Evolutionary conservation across 2,888 invertebrate species (phyloP), one percentile per base, ranked within the genome.

Genomic region (Taphrorychus bicolor): DNA sequence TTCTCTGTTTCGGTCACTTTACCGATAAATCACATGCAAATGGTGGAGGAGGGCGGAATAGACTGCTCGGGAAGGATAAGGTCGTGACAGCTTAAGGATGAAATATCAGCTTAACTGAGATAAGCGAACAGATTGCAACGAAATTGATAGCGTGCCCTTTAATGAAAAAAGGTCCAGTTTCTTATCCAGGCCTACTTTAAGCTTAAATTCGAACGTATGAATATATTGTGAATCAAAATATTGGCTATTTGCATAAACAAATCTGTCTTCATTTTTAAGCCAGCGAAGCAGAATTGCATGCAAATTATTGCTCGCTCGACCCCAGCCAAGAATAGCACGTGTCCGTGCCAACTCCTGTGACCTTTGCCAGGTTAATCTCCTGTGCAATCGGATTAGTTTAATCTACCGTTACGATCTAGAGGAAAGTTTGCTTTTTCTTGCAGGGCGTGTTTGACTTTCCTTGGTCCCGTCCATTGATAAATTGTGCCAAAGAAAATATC

Each of bases 321-420:
- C 16, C 9, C 7, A 48, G 16, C 48, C 48, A 48, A 48, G 48
- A 48, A 48, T 48, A 48, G 48, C 48, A 40, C n/a, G n/a, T n/a
- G n/a, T n/a, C n/a, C 21, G 21, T 51, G 51, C 51, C 51, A 22
- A 51, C 19, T 51, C 3, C 51, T 22, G n/a, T 22, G 19, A 51
- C 51, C 51, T 51, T 51, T 22, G 51, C 21, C 51, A 7, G 21
- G 21, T 51, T 51, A 51, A 51, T 51, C 51, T 5, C 21, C 51
- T 51, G 14, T 51, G 51, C 51, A 51, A 51, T 51, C 51, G 18
- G 51, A 51, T 51, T 51, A 51, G 51, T 22, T 51, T 48, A 48
- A 48, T 48, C 48, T 48, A 7, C 17, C 48, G 48, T 48, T 48
- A 14, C 17, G 19, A 48, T 48, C 48, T 16, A 19, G 2, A 5